A percentile compares a stretch with the other conserved stretches of the same genome.
Conservation (phyloP, 2,888 invertebrate species). For the Limnephilus auricula region DNA sequence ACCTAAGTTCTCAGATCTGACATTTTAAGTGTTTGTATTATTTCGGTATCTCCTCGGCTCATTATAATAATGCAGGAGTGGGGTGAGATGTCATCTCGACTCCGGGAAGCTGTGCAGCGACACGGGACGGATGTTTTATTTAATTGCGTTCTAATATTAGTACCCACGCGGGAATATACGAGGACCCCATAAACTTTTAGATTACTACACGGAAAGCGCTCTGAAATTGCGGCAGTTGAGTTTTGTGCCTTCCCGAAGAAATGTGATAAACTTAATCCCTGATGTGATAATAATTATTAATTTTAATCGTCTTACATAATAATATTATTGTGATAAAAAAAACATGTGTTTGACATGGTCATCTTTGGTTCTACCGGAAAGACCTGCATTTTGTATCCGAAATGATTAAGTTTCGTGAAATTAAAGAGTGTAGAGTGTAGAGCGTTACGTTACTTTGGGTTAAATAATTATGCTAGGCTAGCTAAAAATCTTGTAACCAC, state of each 20-base stretch:
- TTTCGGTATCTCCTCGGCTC: not conserved
- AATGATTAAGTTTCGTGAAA: too few relatives aligned
- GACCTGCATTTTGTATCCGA: too few relatives aligned
- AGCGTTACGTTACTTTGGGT: too few relatives aligned
- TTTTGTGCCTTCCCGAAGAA: not conserved
- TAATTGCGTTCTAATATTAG: slow-evolving; percentile 45
- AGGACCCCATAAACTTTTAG: slow-evolving; percentile 29
- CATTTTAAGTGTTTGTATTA: slow-evolving; percentile 8
- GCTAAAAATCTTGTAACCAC: too few relatives aligned
- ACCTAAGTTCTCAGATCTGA: not conserved
- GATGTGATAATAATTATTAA: not conserved
- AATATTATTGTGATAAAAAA: not conserved
- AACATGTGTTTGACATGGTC: too few relatives aligned
- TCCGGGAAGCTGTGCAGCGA: slow-evolving; percentile 4
- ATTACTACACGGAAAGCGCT: not conserved
- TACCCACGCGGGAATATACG: not conserved
- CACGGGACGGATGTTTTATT: slow-evolving; percentile 35
- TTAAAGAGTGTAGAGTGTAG: too few relatives aligned
- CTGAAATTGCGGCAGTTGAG: not conserved
- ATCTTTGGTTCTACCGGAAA: too few relatives aligned
- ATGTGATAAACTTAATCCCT: not conserved
- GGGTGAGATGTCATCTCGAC: slow-evolving; percentile 16
- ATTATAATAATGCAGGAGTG: not conserved
- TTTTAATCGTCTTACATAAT: not conserved
- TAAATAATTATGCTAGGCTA: too few relatives aligned